Percentiles rank a stretch among this genome's conserved stretches.
These are phyloP conservation scores for Priapulus caudatus DNA, from an alignment of 2,888 invertebrate species.

Conservation along the genomic window DNA sequence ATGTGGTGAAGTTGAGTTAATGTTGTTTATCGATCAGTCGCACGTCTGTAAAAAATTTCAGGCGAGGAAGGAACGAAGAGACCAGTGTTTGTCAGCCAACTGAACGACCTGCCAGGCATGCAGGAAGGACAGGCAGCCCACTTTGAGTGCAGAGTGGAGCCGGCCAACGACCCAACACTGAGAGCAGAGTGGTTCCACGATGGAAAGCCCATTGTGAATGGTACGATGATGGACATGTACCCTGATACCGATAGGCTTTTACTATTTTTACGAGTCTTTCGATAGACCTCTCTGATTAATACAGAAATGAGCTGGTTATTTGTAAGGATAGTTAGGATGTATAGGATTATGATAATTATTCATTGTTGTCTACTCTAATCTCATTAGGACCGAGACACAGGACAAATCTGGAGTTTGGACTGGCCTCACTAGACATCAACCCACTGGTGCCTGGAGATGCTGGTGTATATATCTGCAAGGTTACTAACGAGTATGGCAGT, in stretches of 20 bases:
- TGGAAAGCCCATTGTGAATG: conserved; percentile 76
- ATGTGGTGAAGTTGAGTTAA: too few species aligned
- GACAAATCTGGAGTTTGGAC: conserved; percentile 31
- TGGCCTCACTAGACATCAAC: conserved; percentile 36
- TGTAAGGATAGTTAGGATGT: too few species aligned
- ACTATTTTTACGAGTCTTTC: too few species aligned
- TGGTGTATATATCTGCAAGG: conserved; percentile 83
- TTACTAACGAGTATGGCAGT: conserved; percentile 57
- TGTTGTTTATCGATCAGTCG: conserved; percentile 6
- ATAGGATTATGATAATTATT: too few species aligned
- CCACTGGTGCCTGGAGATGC: conserved; percentile 60
- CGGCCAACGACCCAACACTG: conserved; percentile 79
- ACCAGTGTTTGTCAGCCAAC: neutral
- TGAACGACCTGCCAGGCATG: conserved; percentile 9
- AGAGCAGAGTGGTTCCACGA: conserved; percentile 91
- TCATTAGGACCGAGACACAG: conserved; percentile 32
- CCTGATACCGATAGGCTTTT: too few species aligned
- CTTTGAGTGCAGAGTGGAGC: conserved; percentile 85
- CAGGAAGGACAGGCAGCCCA: conserved; percentile 72
- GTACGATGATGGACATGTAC: too few species aligned
- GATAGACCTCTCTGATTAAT: too few species aligned
- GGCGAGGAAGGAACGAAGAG: neutral
- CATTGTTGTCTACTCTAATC: too few species aligned
- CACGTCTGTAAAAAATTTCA: neutral
- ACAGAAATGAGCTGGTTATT: too few species aligned